Evolutionary conservation across 2,113 vertebrate species (phyloP).

Genomic region (Electrona antarctica): DNA sequence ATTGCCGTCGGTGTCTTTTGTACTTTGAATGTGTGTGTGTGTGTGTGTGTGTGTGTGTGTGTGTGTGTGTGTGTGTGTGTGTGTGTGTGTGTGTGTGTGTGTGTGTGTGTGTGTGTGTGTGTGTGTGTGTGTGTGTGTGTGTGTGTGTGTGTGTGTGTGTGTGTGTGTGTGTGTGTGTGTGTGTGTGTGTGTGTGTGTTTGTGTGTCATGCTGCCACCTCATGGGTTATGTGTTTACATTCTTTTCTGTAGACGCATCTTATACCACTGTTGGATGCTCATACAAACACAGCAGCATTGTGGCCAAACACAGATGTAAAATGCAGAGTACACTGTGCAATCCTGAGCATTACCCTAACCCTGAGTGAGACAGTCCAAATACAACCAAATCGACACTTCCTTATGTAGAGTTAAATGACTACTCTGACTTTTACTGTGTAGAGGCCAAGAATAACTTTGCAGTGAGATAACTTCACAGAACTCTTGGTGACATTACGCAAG

Average conservation of each 20-base stretch:
- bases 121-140: too few species aligned
- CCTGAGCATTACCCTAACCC: too few species aligned
- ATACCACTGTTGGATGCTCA: conserved; percentile 12
- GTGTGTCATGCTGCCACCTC: background rate
- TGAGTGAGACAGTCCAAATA: too few species aligned
- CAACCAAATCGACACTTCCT: too few species aligned
- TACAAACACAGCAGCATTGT: conserved; percentile 14
- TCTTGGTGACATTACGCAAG: conserved; percentile 2
- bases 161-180: too few species aligned
- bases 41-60: too few species aligned
- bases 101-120: too few species aligned
- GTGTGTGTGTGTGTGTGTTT: too few species aligned
- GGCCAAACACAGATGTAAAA: conserved; percentile 25
- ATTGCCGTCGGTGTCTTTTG: background rate
- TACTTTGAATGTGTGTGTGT: background rate
- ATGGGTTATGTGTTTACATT: conserved; percentile 39
- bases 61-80: too few species aligned
- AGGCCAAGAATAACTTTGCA: conserved; percentile 20
- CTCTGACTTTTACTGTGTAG: too few species aligned
- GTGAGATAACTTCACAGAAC: conserved; percentile 3
- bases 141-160: too few species aligned
- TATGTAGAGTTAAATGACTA: too few species aligned
- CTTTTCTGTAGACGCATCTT: conserved; percentile 9
- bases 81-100: background rate
- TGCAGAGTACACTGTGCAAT: background rate